A percentile compares a stretch with the other conserved stretches of the same genome.
phyloP scores from a whole-genome alignment of 2,888 invertebrate species.

The Stenodema calcarata region DNA sequence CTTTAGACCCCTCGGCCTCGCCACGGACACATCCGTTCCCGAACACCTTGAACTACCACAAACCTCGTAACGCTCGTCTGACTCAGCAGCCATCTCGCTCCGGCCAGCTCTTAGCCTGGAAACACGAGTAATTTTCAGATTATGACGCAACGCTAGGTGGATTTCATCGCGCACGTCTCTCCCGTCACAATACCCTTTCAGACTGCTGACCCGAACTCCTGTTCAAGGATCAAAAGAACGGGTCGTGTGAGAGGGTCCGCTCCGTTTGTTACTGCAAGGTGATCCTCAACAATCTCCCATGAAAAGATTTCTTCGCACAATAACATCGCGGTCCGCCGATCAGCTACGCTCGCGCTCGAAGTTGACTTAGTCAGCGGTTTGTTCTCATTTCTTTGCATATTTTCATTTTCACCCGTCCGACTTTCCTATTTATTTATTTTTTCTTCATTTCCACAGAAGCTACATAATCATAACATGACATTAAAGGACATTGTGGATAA shows the following conservation, averaged over 20 bases:
- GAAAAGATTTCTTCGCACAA: background rate
- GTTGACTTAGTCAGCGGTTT: background rate
- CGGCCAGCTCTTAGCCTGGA: background rate
- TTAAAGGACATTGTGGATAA: no score
- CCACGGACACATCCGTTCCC: no score
- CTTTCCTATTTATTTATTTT: no score
- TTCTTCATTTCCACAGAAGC: background rate
- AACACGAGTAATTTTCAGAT: background rate
- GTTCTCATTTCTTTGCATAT: no score
- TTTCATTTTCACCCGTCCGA: background rate
- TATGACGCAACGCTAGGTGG: background rate
- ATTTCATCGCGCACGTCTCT: background rate
- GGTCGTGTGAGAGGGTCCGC: background rate
- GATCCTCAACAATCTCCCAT: background rate
- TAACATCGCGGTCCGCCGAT: background rate
- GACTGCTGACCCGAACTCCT: background rate
- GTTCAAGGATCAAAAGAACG: slow-evolving; percentile 15
- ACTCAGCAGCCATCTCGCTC: no score
- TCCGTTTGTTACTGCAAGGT: background rate
- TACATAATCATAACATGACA: no score
- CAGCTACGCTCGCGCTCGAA: background rate
- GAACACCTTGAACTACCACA: no score
- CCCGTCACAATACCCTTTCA: background rate
- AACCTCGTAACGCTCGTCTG: no score
- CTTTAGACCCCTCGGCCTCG: no score